Percentiles rank a stretch among this genome's conserved stretches.
These are phyloP conservation scores for Hippolais icterina DNA, from an alignment of 2,113 vertebrate species.

Conservation along the genomic window DNA sequence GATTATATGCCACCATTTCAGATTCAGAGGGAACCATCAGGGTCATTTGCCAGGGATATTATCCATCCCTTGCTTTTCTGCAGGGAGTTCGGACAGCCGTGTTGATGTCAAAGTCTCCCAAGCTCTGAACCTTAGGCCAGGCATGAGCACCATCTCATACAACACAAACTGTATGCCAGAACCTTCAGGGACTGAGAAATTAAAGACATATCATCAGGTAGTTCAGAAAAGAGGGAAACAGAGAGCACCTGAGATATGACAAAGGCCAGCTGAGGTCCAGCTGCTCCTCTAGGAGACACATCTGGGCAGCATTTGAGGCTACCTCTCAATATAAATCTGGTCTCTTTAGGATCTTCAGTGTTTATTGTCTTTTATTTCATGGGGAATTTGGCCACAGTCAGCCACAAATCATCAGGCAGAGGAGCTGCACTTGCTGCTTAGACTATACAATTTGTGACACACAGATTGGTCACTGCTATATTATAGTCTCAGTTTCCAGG, in stretches of 20 bases:
- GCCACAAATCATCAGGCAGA: not conserved
- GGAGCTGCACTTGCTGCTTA: not conserved
- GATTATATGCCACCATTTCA: not conserved
- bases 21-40: not conserved
- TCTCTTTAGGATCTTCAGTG: not conserved
- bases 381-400: not conserved
- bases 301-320: not conserved
- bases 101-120: not conserved
- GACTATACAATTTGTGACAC: not conserved
- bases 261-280: not conserved
- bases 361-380: not conserved
- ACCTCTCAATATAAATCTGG: not conserved
- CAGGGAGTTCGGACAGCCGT: not conserved
- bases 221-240: not conserved
- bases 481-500: not conserved
- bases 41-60: not conserved
- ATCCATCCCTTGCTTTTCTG: not conserved
- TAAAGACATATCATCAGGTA: no score
- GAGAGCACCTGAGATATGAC: not conserved
- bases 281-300: not conserved
- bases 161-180: not conserved
- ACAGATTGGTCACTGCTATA: not conserved
- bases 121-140: not conserved
- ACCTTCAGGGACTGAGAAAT: not conserved
- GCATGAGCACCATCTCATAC: not conserved